These are phyloP conservation scores for Dicentrarchus labrax DNA, from an alignment of 2,113 vertebrate genomes.

Conservation along the genomic window DNA sequence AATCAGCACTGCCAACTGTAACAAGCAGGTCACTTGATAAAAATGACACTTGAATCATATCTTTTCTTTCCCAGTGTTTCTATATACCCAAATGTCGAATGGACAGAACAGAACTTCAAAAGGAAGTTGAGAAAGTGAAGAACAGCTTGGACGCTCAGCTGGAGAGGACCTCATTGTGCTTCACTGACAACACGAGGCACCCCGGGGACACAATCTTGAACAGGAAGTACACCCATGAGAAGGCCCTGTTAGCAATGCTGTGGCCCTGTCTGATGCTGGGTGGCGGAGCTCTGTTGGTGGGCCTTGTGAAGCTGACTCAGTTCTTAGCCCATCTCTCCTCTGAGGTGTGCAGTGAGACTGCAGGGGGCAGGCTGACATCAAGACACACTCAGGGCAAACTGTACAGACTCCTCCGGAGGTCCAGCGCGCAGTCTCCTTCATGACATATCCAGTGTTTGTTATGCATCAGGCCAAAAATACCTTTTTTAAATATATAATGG, in stretches of 20 bases:
- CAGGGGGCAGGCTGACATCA: constrained; percentile 27
- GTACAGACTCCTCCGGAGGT: constrained; percentile 65
- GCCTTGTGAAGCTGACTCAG: constrained; percentile 87
- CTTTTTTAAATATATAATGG: neutral
- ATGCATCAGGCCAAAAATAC: constrained; percentile 1
- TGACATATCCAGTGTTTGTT: constrained; percentile 11
- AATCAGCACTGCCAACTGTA: constrained; percentile 31
- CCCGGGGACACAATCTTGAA: constrained; percentile 78
- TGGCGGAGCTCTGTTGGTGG: constrained; percentile 85
- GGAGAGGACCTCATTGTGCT: constrained; percentile 72
- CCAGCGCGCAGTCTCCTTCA: constrained; percentile 47
- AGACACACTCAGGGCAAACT: constrained; percentile 45
- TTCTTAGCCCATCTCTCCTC: constrained; percentile 79
- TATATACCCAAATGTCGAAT: constrained; percentile 85
- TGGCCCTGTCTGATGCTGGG: constrained; percentile 87
- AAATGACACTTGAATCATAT: constrained; percentile 33
- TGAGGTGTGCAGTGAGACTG: constrained; percentile 45
- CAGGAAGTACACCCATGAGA: constrained; percentile 76
- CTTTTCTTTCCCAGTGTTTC: constrained; percentile 84
- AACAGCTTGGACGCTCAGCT: constrained; percentile 70
- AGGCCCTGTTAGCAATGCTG: constrained; percentile 80
- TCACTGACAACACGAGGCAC: constrained; percentile 63
- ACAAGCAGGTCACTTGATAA: constrained; percentile 26
- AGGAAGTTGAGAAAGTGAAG: constrained; percentile 80
- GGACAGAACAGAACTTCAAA: constrained; percentile 75